phyloP scores from a whole-genome alignment of 2,888 invertebrate genomes.

The Eueremaeus valkanovi region DNA sequence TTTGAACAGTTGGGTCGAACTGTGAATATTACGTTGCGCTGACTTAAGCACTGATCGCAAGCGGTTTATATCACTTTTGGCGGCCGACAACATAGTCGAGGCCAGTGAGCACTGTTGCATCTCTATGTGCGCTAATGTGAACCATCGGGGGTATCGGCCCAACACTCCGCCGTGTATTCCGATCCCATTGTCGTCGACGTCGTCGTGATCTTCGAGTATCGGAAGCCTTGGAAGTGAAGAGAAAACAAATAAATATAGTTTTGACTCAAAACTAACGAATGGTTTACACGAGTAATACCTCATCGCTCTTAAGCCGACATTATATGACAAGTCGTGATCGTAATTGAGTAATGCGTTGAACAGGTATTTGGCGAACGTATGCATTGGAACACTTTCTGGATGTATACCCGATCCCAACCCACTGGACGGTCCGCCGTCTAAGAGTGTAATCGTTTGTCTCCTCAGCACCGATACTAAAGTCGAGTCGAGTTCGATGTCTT shows the following conservation, averaged over 20 bases:
- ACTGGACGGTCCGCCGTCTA: constrained; percentile 70
- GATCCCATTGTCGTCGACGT: constrained; percentile 59
- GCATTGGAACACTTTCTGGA: constrained; percentile 76
- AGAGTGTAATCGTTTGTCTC: constrained; percentile 64
- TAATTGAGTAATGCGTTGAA: constrained; percentile 70
- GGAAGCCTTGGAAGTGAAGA: constrained; percentile 24
- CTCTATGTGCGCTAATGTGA: constrained; percentile 73
- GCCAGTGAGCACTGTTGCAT: constrained; percentile 74
- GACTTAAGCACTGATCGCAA: constrained; percentile 71
- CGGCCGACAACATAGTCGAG: constrained; percentile 68
- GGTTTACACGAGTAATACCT: constrained; percentile 38
- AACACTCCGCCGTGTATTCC: constrained; percentile 57
- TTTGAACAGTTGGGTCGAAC: constrained; percentile 76
- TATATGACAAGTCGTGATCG: constrained; percentile 73
- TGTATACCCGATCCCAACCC: constrained; percentile 69
- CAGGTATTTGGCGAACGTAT: constrained; percentile 74
- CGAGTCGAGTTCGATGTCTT: constrained; percentile 71
- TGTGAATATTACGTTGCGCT: constrained; percentile 74
- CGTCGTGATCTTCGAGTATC: constrained; percentile 65
- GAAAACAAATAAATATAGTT: constrained; percentile 4
- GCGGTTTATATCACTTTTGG: constrained; percentile 60
- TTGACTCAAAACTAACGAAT: not conserved
- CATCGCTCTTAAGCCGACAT: constrained; percentile 59
- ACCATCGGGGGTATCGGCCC: constrained; percentile 68
- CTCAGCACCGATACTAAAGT: constrained; percentile 65